A percentile compares a stretch with the other conserved stretches of the same genome.
phyloP scores from a whole-genome alignment of 2,797 vertebrate genomes.

The Pygocentrus nattereri region DNA sequence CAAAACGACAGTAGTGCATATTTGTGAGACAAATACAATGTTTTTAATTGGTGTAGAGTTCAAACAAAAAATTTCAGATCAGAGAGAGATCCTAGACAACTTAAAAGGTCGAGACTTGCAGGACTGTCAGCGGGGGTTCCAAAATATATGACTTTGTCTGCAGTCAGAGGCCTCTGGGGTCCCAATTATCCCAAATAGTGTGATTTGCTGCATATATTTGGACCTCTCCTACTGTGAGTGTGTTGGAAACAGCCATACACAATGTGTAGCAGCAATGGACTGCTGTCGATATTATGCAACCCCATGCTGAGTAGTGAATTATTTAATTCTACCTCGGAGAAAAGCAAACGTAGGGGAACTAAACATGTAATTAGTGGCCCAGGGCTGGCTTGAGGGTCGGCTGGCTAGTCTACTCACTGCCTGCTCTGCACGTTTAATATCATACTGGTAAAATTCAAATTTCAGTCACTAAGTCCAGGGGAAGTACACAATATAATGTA shows the following conservation, averaged over 20 bases:
- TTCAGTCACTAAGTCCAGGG: not conserved
- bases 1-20: not conserved
- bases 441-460: not conserved
- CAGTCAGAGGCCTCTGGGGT: constrained; percentile 19
- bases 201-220: constrained; percentile 47
- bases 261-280: not conserved
- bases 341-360: constrained; percentile 26
- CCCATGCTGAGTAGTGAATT: constrained; percentile 30
- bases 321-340: constrained; percentile 41
- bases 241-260: constrained; percentile 5
- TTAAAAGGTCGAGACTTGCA: constrained; percentile 20
- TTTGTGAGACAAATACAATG: not conserved
- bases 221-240: constrained; percentile 10
- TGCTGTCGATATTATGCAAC: constrained; percentile 27
- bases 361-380: constrained; percentile 43
- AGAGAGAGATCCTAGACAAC: not conserved
- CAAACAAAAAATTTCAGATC: not conserved
- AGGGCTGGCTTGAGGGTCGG: constrained; percentile 21
- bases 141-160: constrained; percentile 33
- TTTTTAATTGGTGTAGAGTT: constrained; percentile 13
- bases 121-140: not conserved
- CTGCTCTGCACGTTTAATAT: not conserved
- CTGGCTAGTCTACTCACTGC: not conserved
- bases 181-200: constrained; percentile 43
- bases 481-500: not conserved